Base-by-base conservation (phyloP, 2,888 invertebrate species). In the Maniola hyperantus region DNA sequence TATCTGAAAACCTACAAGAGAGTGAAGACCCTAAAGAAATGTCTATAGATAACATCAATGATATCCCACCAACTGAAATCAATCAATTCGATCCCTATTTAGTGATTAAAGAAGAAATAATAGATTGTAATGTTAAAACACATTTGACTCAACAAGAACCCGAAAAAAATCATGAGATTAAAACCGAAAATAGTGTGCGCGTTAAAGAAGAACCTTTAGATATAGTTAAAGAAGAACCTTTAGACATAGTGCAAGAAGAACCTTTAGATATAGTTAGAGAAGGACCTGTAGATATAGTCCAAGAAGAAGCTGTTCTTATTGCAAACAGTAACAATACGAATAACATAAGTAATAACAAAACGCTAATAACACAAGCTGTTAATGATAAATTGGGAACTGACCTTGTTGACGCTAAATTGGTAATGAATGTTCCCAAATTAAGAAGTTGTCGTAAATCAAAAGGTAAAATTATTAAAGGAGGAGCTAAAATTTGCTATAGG, bases 141-240 rank as follows among this genome's bases (percentile, higher is more conserved):
- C 20, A 42, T 5, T 6, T 11, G 4, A 18, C 42, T 57, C 39
- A 18, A 39, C 57, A 20, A 57, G 42, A 57, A 57, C 6, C 42
- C 13, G 39, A 20, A 7, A 18, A 11, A 39, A 39, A 18, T 20
- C 10, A 8, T 42, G 18, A 20, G 6, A 42, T 57, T 6, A 57
- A 57, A 18, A 42, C 20, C 6, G 42, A 42, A 42, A 57, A 42
- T 57, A 13, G 33, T 20, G n/a, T 39, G 5, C 20, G 1, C 42
- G 39, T 57, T 42, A 57, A 57, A 57, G 57, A 57, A 57, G 57
- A 57, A 42, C 20, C 39, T 36, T 15, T 36, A 34, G 36, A 55
- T 10, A 18, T 36, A 26, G n/a, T 36, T 8, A 36, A 55, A 5
- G 36, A 39, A 15, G 15, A 55, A 10, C 8, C 7, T 36, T 15